Evolutionary conservation across 1,140 invertebrate species (phyloP), one percentile per base, ranked within the genome.

Genomic region (Leptestheria dahalacensis): DNA sequence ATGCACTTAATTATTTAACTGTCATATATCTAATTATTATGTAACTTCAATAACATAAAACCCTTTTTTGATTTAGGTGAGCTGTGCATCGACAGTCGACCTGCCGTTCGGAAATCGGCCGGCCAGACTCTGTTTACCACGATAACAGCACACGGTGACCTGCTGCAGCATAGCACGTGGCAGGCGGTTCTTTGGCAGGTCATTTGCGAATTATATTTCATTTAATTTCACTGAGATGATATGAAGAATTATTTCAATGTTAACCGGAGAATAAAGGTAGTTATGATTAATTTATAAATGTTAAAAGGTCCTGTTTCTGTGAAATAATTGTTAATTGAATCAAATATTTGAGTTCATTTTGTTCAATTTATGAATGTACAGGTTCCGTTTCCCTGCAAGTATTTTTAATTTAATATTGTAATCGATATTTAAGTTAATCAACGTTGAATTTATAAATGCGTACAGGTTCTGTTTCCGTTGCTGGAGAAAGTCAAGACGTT

Each of bases 91-190:
- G 96, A 99, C 75, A 74, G 84, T 20, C 78, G 96, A 33, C 94
- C 95, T 0, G 91, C 96, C 0, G 91, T 98, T 0, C 79, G 96
- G 10, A 97, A 98, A 75, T 96, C 92, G n/a, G 91, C 94, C 10
- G 91, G 92, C 63, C 94, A 98, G 78, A 99, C 96, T 0, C 74
- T 99, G 28, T 97, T 99, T 74, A 96, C 93, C 23, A 97, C 94
- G 10, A 91, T 99, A 68, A 85, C 88, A 2, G 92, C 94, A 1
- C 95, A 99, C 75, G 94, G 93, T 20, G 79, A 82, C 46, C 75
- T 96, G 51, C 74, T 97, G 12, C 84, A 88, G 71, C 80, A 84
- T 56, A 80, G 82, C 25, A 92, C 91, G 1, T 97, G 93, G 92
- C 83, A 93, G 66, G 84, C 86, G 6, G 79, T 93, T 2, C 76